These are phyloP conservation scores for Agrotis clavis DNA, from an alignment of 2,888 invertebrate species.

Conservation along the genomic window DNA sequence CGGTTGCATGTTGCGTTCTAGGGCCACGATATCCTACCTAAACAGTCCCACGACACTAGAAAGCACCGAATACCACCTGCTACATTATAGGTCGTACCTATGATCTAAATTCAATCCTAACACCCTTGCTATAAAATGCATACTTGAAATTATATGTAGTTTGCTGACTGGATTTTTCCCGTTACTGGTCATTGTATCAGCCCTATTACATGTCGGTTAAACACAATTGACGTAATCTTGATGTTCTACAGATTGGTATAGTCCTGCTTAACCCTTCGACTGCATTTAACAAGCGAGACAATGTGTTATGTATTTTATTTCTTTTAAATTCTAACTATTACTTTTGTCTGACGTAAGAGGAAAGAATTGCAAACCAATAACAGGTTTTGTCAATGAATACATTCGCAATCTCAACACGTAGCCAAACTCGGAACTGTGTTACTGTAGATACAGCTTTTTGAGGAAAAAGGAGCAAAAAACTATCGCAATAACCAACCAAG, in stretches of 20 bases:
- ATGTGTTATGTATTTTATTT: neutral
- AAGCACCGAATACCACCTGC: no score
- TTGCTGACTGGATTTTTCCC: neutral
- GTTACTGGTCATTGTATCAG: neutral
- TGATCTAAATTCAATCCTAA: no score
- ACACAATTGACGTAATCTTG: neutral
- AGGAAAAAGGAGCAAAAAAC: neutral
- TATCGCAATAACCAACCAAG: neutral
- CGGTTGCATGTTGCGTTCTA: no score
- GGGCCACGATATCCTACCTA: no score
- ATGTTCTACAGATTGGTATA: no score
- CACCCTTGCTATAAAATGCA: no score
- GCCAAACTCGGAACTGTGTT: neutral
- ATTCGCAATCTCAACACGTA: conserved; percentile 2
- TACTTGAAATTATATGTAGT: no score
- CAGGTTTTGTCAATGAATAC: neutral
- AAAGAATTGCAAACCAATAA: neutral
- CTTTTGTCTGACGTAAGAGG: neutral
- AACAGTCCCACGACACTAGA: no score
- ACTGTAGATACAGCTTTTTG: neutral
- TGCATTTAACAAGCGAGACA: neutral
- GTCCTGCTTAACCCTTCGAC: neutral
- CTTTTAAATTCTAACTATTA: neutral
- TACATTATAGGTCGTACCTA: no score
- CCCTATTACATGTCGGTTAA: neutral